Conservation (phyloP, 2,797 vertebrate genomes). For the Catamblyrhynchus diadema region DNA sequence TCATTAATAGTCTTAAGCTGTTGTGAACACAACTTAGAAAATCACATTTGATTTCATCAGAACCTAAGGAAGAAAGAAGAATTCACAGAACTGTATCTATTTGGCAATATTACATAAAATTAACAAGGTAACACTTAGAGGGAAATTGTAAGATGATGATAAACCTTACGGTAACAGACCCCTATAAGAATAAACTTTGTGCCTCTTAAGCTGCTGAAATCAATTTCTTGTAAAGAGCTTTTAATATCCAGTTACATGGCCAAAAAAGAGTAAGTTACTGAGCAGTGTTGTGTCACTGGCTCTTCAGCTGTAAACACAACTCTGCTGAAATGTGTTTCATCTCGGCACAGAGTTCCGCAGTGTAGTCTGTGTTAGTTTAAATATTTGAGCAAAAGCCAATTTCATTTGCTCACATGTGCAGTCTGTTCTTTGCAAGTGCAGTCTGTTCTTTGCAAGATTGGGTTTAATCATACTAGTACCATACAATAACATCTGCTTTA, state of each 20-base stretch:
- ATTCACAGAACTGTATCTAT: not conserved
- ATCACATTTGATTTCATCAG: not conserved
- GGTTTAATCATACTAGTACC: not conserved
- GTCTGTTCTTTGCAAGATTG: accelerated
- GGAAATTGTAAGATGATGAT: not conserved
- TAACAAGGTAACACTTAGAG: not conserved
- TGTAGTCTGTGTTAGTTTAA: not conserved
- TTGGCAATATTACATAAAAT: not conserved
- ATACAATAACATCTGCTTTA: not conserved
- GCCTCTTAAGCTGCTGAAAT: not conserved
- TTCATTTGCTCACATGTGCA: not conserved
- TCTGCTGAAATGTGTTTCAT: not conserved
- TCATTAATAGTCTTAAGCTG: not conserved
- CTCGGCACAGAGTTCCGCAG: not conserved
- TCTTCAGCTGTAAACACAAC: not conserved
- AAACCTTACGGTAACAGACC: not conserved
- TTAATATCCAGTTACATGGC: not conserved
- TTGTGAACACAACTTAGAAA: not conserved
- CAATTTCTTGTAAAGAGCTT: not conserved
- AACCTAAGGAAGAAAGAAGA: not conserved
- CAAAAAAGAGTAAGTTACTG: not conserved
- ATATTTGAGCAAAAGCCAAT: not conserved
- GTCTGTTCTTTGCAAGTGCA: not conserved
- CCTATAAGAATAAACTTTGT: not conserved
- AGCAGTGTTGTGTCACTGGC: not conserved